Conservation (phyloP, 2,888 invertebrate genomes). For the Baronia brevicornis region DNA sequence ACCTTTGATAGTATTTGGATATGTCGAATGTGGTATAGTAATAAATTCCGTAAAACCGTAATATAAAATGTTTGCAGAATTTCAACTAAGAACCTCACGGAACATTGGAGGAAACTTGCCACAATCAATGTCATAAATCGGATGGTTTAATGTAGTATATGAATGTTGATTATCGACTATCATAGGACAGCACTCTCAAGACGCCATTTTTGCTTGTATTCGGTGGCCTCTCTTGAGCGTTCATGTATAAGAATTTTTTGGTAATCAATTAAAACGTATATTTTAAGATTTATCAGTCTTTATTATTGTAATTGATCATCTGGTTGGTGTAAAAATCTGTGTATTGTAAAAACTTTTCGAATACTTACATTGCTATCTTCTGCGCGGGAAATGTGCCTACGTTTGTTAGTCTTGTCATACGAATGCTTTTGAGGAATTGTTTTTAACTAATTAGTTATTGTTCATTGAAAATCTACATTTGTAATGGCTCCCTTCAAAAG, state of each 20-base stretch:
- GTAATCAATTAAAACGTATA: slow-evolving; percentile 16
- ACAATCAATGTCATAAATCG: too few species aligned
- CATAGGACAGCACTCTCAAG: slow-evolving; percentile 40
- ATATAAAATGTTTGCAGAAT: too few species aligned
- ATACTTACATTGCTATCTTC: slow-evolving; percentile 31
- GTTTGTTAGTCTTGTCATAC: slow-evolving; percentile 34
- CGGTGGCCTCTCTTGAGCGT: slow-evolving; percentile 28
- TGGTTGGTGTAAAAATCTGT: not conserved
- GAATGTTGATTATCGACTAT: too few species aligned
- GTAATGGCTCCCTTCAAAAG: slow-evolving; percentile 55
- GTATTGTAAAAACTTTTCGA: slow-evolving; percentile 11
- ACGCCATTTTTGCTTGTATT: slow-evolving; percentile 60
- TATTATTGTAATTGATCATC: slow-evolving; percentile 11
- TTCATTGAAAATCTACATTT: slow-evolving; percentile 10
- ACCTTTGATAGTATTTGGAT: too few species aligned
- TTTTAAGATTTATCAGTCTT: slow-evolving; percentile 27
- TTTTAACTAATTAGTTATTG: slow-evolving; percentile 13
- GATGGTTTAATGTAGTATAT: slow-evolving; percentile 4
- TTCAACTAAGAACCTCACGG: too few species aligned
- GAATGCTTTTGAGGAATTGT: slow-evolving; percentile 23
- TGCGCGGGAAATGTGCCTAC: slow-evolving; percentile 73
- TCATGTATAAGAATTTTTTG: slow-evolving; percentile 27
- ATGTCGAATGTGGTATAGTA: too few species aligned
- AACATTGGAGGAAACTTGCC: too few species aligned
- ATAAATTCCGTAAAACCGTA: too few species aligned